phyloP scores from a whole-genome alignment of 2,797 vertebrate genomes.

The Tangara arthus region DNA sequence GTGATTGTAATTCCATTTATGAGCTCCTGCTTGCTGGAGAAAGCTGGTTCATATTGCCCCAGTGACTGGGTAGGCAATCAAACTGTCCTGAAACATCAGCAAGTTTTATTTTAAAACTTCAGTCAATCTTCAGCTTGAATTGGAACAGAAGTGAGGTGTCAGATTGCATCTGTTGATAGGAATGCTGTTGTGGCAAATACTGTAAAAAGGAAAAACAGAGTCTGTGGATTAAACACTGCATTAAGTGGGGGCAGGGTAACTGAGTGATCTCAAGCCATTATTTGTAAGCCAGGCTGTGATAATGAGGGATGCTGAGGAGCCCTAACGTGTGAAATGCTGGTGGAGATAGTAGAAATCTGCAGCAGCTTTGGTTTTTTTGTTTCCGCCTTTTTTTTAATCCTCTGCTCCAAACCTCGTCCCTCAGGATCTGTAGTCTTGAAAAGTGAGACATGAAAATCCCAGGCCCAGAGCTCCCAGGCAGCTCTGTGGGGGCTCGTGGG shows the following conservation, averaged over 20 bases:
- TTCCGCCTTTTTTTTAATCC: rapidly evolving
- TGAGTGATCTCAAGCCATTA: background rate
- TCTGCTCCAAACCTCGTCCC: background rate
- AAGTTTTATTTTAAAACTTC: background rate
- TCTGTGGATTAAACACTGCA: background rate
- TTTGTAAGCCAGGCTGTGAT: background rate
- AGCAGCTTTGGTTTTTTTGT: background rate
- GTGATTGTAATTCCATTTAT: background rate
- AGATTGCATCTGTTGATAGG: background rate
- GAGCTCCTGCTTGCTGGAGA: background rate
- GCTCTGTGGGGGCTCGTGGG: background rate
- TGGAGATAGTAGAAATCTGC: background rate
- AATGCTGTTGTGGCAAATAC: background rate
- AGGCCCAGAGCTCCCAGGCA: background rate
- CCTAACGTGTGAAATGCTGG: background rate
- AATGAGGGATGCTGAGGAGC: background rate
- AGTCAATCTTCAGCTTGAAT: background rate
- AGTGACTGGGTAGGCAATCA: background rate
- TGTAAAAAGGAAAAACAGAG: no score
- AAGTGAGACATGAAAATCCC: background rate
- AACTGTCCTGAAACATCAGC: background rate
- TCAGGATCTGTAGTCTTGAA: background rate
- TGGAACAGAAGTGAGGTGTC: background rate
- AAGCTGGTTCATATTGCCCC: background rate
- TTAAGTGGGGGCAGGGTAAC: background rate